Evolutionary conservation across 2,797 vertebrate species (phyloP).

Genomic region (Melanotaenia nigrans): DNA sequence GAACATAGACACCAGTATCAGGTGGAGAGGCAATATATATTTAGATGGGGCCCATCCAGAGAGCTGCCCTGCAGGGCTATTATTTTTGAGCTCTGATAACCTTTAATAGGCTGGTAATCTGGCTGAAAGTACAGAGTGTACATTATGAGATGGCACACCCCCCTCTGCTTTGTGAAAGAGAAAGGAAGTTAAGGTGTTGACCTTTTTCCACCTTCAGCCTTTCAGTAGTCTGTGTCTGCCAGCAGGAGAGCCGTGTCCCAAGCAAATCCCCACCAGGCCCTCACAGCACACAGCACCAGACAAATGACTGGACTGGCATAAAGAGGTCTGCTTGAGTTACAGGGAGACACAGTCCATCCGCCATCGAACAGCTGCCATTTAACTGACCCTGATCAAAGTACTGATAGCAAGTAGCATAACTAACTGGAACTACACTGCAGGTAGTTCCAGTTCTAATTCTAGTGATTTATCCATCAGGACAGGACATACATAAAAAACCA

Average conservation of each 20-base stretch:
- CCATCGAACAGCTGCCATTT: slow-evolving; percentile 10
- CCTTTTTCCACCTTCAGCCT: slow-evolving; percentile 64
- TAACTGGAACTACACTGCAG: background rate
- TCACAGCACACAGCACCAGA: slow-evolving; percentile 20
- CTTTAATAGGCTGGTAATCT: slow-evolving; percentile 76
- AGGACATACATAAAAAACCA: no score
- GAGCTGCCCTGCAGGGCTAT: slow-evolving; percentile 54
- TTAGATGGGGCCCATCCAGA: slow-evolving; percentile 59
- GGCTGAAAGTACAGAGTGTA: slow-evolving; percentile 46
- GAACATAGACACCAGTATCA: slow-evolving; percentile 38
- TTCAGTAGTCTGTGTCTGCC: slow-evolving; percentile 41
- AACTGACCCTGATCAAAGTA: slow-evolving; percentile 8
- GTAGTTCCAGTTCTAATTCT: background rate
- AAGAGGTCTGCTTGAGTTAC: slow-evolving; percentile 6
- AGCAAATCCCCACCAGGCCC: slow-evolving; percentile 23
- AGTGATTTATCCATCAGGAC: no score
- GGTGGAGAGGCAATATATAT: slow-evolving; percentile 58
- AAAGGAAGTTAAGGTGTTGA: slow-evolving; percentile 62
- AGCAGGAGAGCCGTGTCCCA: slow-evolving; percentile 35
- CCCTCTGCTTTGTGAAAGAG: slow-evolving; percentile 43
- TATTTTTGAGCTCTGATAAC: slow-evolving; percentile 75
- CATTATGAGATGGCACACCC: slow-evolving; percentile 35
- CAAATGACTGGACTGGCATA: slow-evolving; percentile 5
- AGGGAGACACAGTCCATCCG: background rate
- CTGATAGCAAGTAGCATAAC: background rate